Conservation (phyloP, 1,140 invertebrate genomes). For the Nephila pilipes region DNA sequence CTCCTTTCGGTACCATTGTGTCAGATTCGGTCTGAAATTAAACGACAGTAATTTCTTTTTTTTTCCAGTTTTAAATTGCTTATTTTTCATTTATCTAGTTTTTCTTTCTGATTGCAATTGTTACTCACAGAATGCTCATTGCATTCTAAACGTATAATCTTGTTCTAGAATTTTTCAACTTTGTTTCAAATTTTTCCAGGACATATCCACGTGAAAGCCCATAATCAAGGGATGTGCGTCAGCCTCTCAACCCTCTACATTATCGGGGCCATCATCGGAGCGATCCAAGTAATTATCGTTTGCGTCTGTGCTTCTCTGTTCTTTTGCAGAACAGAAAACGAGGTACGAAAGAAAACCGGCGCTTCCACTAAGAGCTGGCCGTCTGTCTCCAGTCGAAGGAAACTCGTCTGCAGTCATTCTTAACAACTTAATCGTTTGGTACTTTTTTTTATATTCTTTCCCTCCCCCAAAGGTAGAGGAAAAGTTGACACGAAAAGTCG, state of each 20-base stretch:
- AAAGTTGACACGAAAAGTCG: slow-evolving; percentile 9
- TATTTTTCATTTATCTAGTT: too few relatives aligned
- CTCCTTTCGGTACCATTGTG: too few relatives aligned
- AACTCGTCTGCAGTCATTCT: slow-evolving; percentile 61
- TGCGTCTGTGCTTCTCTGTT: slow-evolving; percentile 32
- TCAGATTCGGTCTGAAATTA: too few relatives aligned
- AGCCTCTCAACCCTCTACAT: slow-evolving; percentile 50
- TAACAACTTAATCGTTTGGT: slow-evolving; percentile 22
- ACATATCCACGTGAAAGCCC: slow-evolving; percentile 22
- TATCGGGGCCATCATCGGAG: slow-evolving; percentile 38
- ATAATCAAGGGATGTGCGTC: slow-evolving; percentile 55
- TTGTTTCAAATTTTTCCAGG: slow-evolving; percentile 34
- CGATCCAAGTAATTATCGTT: slow-evolving; percentile 46
- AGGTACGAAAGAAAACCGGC: slow-evolving; percentile 7
- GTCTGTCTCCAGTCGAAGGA: slow-evolving; percentile 63
- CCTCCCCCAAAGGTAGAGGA: not conserved
- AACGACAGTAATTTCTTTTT: too few relatives aligned
- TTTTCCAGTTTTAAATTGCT: too few relatives aligned
- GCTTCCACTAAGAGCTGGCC: slow-evolving; percentile 47
- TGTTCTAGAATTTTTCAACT: not conserved
- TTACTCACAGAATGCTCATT: too few relatives aligned
- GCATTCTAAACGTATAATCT: too few relatives aligned
- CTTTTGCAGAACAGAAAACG: slow-evolving; percentile 38
- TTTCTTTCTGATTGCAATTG: too few relatives aligned
- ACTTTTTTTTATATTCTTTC: not conserved